Evolutionary conservation across 2,113 vertebrate genomes (phyloP).

Genomic region (Ivindomyrus marchei): DNA sequence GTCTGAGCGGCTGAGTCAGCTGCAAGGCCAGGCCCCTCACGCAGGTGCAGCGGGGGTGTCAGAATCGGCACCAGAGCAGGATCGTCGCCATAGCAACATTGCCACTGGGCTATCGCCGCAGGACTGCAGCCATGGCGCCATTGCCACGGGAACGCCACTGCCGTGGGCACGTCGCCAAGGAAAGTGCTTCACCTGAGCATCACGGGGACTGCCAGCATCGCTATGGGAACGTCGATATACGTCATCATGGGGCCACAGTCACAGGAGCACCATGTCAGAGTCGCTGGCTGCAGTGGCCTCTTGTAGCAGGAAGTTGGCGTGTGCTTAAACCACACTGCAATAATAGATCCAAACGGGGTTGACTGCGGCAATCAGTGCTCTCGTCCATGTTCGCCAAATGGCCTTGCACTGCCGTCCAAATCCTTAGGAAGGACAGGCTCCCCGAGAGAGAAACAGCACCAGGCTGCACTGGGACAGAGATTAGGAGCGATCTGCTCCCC

Average conservation of each 20-base stretch:
- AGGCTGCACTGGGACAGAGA: not conserved
- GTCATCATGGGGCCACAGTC: not conserved
- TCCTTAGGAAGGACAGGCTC: not conserved
- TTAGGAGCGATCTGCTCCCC: not conserved
- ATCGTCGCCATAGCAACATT: not conserved
- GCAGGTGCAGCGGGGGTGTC: not conserved
- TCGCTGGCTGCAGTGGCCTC: not conserved
- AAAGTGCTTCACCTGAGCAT: not conserved
- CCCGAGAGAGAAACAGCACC: not conserved
- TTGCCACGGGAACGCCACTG: not conserved
- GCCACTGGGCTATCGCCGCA: not conserved
- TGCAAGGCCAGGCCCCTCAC: not conserved
- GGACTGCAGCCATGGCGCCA: not conserved
- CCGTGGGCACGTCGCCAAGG: not conserved
- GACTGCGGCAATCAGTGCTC: not conserved
- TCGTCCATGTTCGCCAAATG: not conserved
- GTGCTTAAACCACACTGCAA: not conserved
- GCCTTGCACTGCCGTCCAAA: too few relatives aligned
- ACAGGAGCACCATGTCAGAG: not conserved
- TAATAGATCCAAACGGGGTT: not conserved
- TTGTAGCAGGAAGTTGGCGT: not conserved
- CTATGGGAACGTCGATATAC: not conserved
- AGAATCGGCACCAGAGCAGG: not conserved
- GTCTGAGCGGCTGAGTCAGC: slow-evolving; percentile 3
- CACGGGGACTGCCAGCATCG: not conserved